Conservation (phyloP, 2,888 invertebrate genomes). For the Thera britannica region DNA sequence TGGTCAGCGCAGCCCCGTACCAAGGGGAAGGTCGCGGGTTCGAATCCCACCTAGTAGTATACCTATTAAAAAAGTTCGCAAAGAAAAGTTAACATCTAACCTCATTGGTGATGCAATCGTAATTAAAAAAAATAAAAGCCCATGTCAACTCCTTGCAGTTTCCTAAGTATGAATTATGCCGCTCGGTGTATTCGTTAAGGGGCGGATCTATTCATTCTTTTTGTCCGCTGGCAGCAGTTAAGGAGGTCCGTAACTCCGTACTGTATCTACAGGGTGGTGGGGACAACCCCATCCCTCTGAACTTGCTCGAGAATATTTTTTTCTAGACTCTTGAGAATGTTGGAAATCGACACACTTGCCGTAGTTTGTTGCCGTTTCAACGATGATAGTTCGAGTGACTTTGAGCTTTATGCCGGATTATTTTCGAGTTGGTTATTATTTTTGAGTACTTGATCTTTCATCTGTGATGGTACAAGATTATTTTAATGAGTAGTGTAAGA, state of each 20-base stretch:
- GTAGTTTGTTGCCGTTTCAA: conserved; percentile 76
- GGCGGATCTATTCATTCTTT: conserved; percentile 85
- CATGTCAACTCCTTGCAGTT: conserved; percentile 82
- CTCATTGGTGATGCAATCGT: conserved; percentile 56
- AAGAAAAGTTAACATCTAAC: conserved; percentile 45
- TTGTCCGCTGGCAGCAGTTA: conserved; percentile 82
- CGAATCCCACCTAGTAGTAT: no score
- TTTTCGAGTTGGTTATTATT: conserved; percentile 54
- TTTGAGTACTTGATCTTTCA: conserved; percentile 49
- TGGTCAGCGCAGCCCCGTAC: no score
- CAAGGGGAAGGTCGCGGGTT: no score
- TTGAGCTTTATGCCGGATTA: conserved; percentile 62
- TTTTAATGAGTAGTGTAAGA: conserved; percentile 26
- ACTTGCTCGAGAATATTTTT: conserved; percentile 83
- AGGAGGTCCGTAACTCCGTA: conserved; percentile 71
- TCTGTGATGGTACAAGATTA: conserved; percentile 25
- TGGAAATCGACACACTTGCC: conserved; percentile 84
- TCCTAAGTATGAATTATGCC: conserved; percentile 85
- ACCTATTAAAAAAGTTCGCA: conserved; percentile 13
- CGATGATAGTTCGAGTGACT: conserved; percentile 82
- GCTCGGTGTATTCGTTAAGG: conserved; percentile 85
- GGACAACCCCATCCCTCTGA: conserved; percentile 61
- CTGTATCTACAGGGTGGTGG: conserved; percentile 44
- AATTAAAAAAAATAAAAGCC: conserved; percentile 61
- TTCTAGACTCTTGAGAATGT: conserved; percentile 79